Evolutionary conservation across 2,113 vertebrate species (phyloP).

Genomic region (Chaenocephalus aceratus): DNA sequence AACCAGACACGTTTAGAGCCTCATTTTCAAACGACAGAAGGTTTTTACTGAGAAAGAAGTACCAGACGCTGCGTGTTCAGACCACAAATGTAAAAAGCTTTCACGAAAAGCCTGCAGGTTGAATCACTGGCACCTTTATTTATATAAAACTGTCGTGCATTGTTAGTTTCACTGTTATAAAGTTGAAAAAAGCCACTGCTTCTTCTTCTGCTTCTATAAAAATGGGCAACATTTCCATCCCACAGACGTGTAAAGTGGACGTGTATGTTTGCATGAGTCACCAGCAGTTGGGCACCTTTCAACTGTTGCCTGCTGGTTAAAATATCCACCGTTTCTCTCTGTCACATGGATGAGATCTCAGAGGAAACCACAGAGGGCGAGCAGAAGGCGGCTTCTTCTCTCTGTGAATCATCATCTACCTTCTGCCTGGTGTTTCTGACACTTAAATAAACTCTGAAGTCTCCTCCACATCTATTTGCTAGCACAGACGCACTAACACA

Average conservation of each 20-base stretch:
- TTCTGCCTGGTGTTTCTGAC: slow-evolving; percentile 50
- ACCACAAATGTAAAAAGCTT: slow-evolving; percentile 10
- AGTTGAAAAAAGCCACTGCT: slow-evolving; percentile 6
- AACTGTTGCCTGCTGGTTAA: slow-evolving; percentile 47
- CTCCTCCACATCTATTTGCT: neutral
- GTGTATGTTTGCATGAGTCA: slow-evolving; percentile 55
- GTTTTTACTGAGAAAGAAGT: slow-evolving; percentile 9
- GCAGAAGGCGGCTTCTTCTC: slow-evolving; percentile 44
- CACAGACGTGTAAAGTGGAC: slow-evolving; percentile 22
- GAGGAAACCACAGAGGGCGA: slow-evolving; percentile 42
- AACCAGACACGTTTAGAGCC: slow-evolving; percentile 2
- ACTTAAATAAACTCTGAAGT: slow-evolving; percentile 29
- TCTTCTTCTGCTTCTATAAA: slow-evolving; percentile 4
- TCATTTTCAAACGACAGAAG: neutral
- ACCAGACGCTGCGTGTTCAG: slow-evolving; percentile 7
- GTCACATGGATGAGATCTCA: slow-evolving; percentile 49
- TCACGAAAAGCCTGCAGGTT: slow-evolving; percentile 14
- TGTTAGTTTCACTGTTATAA: slow-evolving; percentile 11
- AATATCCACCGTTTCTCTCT: slow-evolving; percentile 37
- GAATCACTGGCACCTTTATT: slow-evolving; percentile 13
- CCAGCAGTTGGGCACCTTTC: slow-evolving; percentile 50
- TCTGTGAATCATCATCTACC: slow-evolving; percentile 62
- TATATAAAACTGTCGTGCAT: neutral
- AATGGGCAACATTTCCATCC: slow-evolving; percentile 35
- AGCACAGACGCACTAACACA: neutral